Evolutionary conservation across 2,797 vertebrate genomes (phyloP).

Genomic region (Sebastes matsubarae): DNA sequence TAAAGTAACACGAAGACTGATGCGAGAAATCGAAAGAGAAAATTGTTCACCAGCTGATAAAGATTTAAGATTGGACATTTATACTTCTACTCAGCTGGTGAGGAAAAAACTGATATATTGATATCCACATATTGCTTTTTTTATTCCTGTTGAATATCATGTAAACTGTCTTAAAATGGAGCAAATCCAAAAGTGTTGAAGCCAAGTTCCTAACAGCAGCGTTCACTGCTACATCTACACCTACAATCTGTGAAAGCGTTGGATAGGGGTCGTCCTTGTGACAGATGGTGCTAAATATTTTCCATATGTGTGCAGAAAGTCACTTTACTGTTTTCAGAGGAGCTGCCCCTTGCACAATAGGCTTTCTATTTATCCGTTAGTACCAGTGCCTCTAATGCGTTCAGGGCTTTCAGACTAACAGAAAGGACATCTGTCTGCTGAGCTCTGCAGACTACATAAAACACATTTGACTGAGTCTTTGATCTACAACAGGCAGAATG

Average conservation of each 20-base stretch:
- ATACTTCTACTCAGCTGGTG: not conserved
- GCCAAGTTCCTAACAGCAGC: not conserved
- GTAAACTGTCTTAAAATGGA: not conserved
- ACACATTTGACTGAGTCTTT: not conserved
- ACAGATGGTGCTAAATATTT: conserved; percentile 80
- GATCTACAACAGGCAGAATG: conserved; percentile 60
- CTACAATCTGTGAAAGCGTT: conserved; percentile 25
- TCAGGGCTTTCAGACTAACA: conserved; percentile 1
- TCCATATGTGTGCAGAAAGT: conserved; percentile 80
- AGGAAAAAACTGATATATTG: not conserved
- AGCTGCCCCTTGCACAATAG: conserved; percentile 64
- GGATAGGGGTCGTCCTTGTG: conserved; percentile 63
- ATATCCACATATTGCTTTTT: not conserved
- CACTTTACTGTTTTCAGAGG: conserved; percentile 60
- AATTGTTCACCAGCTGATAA: not conserved
- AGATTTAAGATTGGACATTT: not conserved
- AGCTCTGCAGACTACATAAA: not conserved
- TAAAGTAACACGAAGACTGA: not conserved
- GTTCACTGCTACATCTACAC: conserved; percentile 1
- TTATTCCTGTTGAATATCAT: not conserved
- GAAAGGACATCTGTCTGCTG: conserved; percentile 10
- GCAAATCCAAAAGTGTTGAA: not conserved
- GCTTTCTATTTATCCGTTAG: conserved; percentile 27
- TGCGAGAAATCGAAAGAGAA: not conserved
- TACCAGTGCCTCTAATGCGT: conserved; percentile 28